Base-by-base conservation (phyloP, 2,888 invertebrate genomes). In the Erebia palarica region DNA sequence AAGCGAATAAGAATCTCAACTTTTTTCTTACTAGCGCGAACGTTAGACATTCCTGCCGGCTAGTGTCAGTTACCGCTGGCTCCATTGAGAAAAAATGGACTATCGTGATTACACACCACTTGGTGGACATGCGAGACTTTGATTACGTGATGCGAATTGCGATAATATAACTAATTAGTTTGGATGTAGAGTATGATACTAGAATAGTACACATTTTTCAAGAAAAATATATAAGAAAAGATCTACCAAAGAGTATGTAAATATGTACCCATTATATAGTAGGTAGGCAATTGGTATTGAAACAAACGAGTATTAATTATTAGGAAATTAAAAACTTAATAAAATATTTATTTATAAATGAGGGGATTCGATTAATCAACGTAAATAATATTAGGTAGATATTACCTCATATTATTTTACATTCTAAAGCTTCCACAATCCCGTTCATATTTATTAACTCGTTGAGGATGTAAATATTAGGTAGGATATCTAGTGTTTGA, bases 1-100 rank as follows among this genome's bases (percentile, higher is more conserved):
- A 86, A 86, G 88, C 88, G 87, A 90, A 91, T 90, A 84, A 84
- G 90, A 90, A 92, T 92, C 91, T 91, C 86, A 80, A 84, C 84
- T 91, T 91, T 91, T 89, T 90, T 91, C 88, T 90, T 86, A 82
- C 74, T 78, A 75, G 80, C 81, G 79, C 78, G 79, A 80, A 79
- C 82, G 83, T 82, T 82, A 85, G 84, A 86, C 88, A 87, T 89
- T 90, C 85, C 84, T 87, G 84, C 88, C 88, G 87, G 87, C 86
- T 86, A 86, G 88, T 92, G 91, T 89, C 85, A 84, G 84, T 84
- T 85, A 85, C 85, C 83, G 84, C 78, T 75, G 74, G 75, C 74
- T 76, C 74, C 67, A 75, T 72, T 75, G 75, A 76, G 75, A 78
- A 78, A 78, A 79, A 80, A 75, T 72, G 70, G 72, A 75, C 71